Evolutionary conservation across 2,888 invertebrate species (phyloP), one percentile per base, ranked within the genome.

Genomic region (Andricus curvator): DNA sequence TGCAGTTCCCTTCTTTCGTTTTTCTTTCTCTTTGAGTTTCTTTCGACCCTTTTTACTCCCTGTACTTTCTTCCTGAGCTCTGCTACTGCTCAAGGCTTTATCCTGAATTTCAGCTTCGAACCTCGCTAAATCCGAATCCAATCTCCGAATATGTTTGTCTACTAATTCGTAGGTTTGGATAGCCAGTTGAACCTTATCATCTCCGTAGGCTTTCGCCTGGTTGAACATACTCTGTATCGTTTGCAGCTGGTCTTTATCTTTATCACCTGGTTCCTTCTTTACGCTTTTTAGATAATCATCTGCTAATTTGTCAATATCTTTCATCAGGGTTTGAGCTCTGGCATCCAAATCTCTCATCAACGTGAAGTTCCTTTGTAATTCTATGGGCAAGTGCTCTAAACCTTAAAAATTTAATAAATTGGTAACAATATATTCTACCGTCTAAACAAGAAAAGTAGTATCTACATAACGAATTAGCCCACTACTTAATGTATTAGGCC

Each of bases 141-240:
- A 94, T 87, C 98, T 95, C 88, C 99, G 94, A 86, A 99, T 99
- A 92, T 99, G 99, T 93, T 99, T 99, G 93, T 99, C 99, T 60
- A 99, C 98, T 93, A 99, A 94, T 94, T 99, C 99, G 91, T 99
- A 99, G 0, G 99, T 99, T 94, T 99, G 98, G 93, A 99, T 98
- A 2, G 99, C 99, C 82, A 99, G 94, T 91, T 98, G 98, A 51
- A 99, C 99, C 94, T 99, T 99, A 90, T 99, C 99, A 91, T 99
- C 99, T 3, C 98, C 98, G 91, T 97, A 98, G 91, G 98, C 98
- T 90, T 98, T 98, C 20, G 98, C 98, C 93, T 98, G 98, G 88
- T 97, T 97, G 90, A 98, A 99, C 80, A 97, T 93, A 82, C 96
- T 96, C 92, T 98, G 96, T 88, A 99, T 98, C 83, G 96, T 96